These are phyloP conservation scores for Drosophila mercatorum DNA, from an alignment of 2,888 invertebrate genomes.

Conservation along the genomic window DNA sequence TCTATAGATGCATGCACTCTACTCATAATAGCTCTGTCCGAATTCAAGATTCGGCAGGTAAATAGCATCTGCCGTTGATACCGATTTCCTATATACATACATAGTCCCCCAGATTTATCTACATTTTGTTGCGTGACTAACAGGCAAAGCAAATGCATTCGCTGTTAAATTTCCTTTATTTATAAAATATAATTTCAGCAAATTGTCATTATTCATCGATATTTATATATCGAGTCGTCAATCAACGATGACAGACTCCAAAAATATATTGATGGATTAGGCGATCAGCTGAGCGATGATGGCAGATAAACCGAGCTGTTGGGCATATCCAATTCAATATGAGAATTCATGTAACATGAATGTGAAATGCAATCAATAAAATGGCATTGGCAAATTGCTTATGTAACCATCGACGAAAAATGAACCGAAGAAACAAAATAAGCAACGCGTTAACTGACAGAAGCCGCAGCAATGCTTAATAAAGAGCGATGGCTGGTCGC, in stretches of 20 bases:
- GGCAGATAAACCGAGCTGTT: conserved; percentile 25
- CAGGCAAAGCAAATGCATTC: neutral
- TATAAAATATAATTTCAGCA: neutral
- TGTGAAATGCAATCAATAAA: conserved; percentile 68
- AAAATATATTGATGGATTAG: conserved; percentile 40
- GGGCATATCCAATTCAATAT: neutral
- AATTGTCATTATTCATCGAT: neutral
- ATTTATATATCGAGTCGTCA: neutral
- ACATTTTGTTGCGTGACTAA: neutral
- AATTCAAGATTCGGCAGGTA: neutral
- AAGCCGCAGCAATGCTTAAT: conserved; percentile 66
- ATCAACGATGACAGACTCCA: conserved; percentile 6
- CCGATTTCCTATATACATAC: neutral
- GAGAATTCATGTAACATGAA: conserved; percentile 20
- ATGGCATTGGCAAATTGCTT: conserved; percentile 65
- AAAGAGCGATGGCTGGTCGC: conserved; percentile 22
- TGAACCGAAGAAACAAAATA: conserved; percentile 36
- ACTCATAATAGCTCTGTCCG: neutral
- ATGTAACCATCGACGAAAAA: conserved; percentile 49
- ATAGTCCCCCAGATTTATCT: neutral
- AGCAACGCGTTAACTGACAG: conserved; percentile 37
- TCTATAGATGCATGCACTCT: neutral
- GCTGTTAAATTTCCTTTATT: neutral
- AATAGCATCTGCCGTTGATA: neutral
- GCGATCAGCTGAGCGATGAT: conserved; percentile 21